Base-by-base conservation (phyloP, 64 coral and sea anemone species). In the Actinia tenebrosa region DNA sequence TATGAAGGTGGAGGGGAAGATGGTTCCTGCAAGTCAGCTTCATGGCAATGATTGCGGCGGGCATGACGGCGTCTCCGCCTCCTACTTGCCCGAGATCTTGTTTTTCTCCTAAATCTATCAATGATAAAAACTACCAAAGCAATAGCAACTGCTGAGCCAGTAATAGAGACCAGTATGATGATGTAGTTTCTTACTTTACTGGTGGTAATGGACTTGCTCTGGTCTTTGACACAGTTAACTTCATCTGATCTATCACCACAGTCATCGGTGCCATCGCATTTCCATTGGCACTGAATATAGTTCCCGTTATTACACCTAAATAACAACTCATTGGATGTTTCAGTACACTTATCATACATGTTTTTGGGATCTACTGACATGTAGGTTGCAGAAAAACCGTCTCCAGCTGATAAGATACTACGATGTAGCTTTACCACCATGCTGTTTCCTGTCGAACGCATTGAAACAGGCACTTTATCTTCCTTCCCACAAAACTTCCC, bases 191-290 rank as follows among this genome's bases (percentile, higher is more conserved):
- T 91, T 75, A 96, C 78, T 43, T 77, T 84, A 27, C 26, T 79
- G 53, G 53, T 93, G 52, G 84, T 78, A 17, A 63, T 84, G n/a
- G 86, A 45, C 17, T 50, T 17, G 64, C 18, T 75, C 13, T 10
- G 3, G 81, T 44, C 25, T 87, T 30, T n/a, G 54, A 84, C 72
- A 72, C 94, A 96, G 47, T 90, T 83, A 1, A 53, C 25, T 50
- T 96, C 94, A 93, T 96, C 94, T 55, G 94, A 96, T 23, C 80
- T 86, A 86, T 96, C 94, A 81, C 87, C 71, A 83, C 94, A 96
- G 30, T 96, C 94, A 88, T 93, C 83, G 16, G 94, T 77, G 10
- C 88, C 86, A 88, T 97, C 94, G 83, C 94, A 97, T 71, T 97
- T 93, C 88, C 91, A 90, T 52, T 90, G 94, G 17, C 94, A 97